These are phyloP conservation scores for Aplysina aerophoba DNA, from an alignment of 37 sponge, comb jelly and placozoan species.

Conservation along the genomic window DNA sequence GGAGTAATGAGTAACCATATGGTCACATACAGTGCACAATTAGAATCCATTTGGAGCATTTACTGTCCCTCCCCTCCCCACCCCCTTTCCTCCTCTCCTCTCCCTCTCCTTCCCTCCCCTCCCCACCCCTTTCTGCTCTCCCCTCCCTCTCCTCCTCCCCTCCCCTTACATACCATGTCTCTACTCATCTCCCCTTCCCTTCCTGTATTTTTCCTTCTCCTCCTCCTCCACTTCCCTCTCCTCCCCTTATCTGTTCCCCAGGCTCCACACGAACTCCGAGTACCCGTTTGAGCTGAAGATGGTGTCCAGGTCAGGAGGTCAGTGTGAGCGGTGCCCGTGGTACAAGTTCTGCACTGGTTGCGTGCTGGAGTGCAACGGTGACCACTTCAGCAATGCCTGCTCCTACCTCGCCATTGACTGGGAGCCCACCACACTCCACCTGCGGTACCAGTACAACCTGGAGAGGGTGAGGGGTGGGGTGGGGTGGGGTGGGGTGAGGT, in stretches of 20 bases:
- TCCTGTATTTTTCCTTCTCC: not conserved
- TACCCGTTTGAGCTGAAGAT: constrained; percentile 85
- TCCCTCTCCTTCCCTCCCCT: not conserved
- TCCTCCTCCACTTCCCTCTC: not conserved
- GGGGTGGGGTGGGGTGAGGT: not conserved
- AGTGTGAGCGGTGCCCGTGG: constrained; percentile 88
- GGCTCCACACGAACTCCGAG: constrained; percentile 4
- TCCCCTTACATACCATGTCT: no score
- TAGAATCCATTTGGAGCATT: no score
- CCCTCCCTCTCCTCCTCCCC: not conserved
- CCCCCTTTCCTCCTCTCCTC: not conserved
- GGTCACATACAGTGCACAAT: no score
- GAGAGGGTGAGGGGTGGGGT: constrained; percentile 72
- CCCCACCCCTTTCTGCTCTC: not conserved
- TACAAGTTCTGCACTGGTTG: constrained; percentile 94
- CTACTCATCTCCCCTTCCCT: not conserved
- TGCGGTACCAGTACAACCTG: constrained; percentile 85
- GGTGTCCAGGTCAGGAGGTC: constrained; percentile 73
- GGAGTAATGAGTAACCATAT: no score
- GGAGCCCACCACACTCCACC: constrained; percentile 84
- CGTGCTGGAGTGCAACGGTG: constrained; percentile 67
- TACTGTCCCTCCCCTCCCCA: no score
- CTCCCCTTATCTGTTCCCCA: not conserved
- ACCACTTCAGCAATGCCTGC: constrained; percentile 29
- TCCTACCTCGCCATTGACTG: constrained; percentile 94